Evolutionary conservation across 2,113 vertebrate species (phyloP), one percentile per base, ranked within the genome.

Genomic region (Uropsilus gracilis): DNA sequence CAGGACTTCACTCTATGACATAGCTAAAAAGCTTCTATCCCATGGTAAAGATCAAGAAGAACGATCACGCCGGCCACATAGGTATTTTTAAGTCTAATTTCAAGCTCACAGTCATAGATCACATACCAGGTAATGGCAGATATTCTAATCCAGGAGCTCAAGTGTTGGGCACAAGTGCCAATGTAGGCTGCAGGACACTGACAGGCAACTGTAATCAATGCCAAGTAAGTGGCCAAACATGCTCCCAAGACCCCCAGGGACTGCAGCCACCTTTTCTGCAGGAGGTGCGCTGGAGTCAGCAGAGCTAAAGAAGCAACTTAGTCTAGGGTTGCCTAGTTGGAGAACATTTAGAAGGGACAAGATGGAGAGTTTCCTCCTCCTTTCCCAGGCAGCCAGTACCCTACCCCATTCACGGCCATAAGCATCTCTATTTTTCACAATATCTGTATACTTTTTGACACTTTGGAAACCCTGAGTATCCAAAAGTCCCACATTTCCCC

Each of bases 11-110:
- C 26, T 89, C 64, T 88, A 28, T 1, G 7, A 46, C 5, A 5
- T 73, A 83, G n/a, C 80, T 75, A 89, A 95, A 97, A 88, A 90
- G 39, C 26, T 82, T 82, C 46, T 12, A 75, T 13, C 13, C 32
- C 14, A 75, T 46, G 42, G 80, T 55, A 22, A 84, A 84, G 46
- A 85, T 80, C 42, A 85, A 44, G 16, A 86, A 75, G 86, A 81
- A 73, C 57, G n/a, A 73, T 10, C 32, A n/a, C 80, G 26, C 28
- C 85, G n/a, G 28, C 34, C n/a, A 95, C 57, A 81, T 42, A 77
- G 14, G 77, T 57, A 89, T 66, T 75, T 84, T 88, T 78, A 92
- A 73, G 50, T 5, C 72, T 95, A 44, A 37, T 95, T 91, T 44
- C 26, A 91, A 95, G 46, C 39, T 82, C 44, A 66, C 9, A 92